Conservation (phyloP, 2,113 vertebrate genomes). For the Brienomyrus brachyistius region DNA sequence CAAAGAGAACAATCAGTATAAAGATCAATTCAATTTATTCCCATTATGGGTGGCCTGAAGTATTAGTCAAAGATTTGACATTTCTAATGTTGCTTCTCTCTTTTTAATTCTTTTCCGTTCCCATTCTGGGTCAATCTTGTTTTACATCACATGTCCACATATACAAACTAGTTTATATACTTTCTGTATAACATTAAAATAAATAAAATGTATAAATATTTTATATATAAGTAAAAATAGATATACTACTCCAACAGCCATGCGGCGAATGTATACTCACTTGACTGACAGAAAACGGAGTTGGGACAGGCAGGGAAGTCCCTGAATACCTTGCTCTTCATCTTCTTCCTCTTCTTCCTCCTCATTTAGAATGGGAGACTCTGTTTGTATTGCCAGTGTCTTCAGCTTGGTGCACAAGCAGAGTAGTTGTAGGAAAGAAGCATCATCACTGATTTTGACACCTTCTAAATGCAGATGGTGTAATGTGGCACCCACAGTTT, state of each 20-base stretch:
- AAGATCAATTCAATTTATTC: neutral
- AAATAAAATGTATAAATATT: neutral
- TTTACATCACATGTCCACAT: neutral
- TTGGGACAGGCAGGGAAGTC: constrained; percentile 46
- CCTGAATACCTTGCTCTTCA: constrained; percentile 14
- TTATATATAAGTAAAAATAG: neutral
- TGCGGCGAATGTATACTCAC: constrained; percentile 39
- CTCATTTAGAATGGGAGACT: constrained; percentile 32
- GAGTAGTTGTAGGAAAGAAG: constrained; percentile 45
- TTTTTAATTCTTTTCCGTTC: neutral
- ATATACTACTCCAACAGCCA: neutral
- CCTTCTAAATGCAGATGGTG: constrained; percentile 55
- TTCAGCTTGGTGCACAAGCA: constrained; percentile 49
- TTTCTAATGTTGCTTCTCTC: neutral
- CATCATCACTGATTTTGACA: constrained; percentile 43
- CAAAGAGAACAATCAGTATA: neutral
- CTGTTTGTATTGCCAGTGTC: constrained; percentile 47
- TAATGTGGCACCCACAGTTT: constrained; percentile 43
- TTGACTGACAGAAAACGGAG: constrained; percentile 51
- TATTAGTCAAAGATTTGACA: neutral
- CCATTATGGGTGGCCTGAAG: constrained; percentile 13
- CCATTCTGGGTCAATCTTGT: neutral
- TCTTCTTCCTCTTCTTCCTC: constrained; percentile 27
- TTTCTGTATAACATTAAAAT: neutral
- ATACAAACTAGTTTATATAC: neutral